Evolutionary conservation across 1,140 invertebrate genomes (phyloP).

Genomic region (Tetraneura akinire): DNA sequence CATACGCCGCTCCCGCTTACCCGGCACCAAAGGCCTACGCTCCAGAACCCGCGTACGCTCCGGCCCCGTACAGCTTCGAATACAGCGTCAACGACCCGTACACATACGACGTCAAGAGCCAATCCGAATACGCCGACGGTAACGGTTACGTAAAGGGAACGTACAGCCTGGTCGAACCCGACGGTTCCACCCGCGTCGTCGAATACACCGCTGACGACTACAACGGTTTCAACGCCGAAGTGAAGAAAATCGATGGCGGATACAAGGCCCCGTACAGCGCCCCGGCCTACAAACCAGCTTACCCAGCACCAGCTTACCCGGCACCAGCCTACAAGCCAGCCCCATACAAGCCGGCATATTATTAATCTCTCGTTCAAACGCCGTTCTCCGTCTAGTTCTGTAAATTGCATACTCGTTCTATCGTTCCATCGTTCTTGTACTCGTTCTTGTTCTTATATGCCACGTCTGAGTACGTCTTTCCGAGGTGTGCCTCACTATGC

Average conservation of each 20-base stretch:
- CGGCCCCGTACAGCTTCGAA: constrained; percentile 61
- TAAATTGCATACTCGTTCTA: background rate
- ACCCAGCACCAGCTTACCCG: constrained; percentile 40
- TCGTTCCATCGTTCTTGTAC: background rate
- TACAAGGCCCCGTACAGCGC: constrained; percentile 38
- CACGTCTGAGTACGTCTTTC: background rate
- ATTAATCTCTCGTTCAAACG: background rate
- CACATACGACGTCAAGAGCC: constrained; percentile 65
- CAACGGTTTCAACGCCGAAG: constrained; percentile 54
- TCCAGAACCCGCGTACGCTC: constrained; percentile 20
- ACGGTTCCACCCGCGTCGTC: constrained; percentile 54
- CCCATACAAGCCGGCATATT: constrained; percentile 35
- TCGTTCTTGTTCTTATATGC: background rate
- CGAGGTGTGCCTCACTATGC: background rate
- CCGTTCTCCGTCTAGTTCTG: too few species aligned
- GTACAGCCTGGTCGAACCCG: constrained; percentile 57
- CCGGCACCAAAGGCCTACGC: constrained; percentile 15
- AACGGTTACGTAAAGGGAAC: constrained; percentile 62
- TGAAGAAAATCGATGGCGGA: constrained; percentile 35
- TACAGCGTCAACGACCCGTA: constrained; percentile 63
- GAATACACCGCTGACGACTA: constrained; percentile 54
- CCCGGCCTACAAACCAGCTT: constrained; percentile 30
- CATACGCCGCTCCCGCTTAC: constrained; percentile 49
- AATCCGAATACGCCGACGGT: constrained; percentile 62
- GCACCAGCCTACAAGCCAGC: constrained; percentile 50